phyloP scores from a whole-genome alignment of 92 coral and sea anemone species.

The Zoanthus sociatus region DNA sequence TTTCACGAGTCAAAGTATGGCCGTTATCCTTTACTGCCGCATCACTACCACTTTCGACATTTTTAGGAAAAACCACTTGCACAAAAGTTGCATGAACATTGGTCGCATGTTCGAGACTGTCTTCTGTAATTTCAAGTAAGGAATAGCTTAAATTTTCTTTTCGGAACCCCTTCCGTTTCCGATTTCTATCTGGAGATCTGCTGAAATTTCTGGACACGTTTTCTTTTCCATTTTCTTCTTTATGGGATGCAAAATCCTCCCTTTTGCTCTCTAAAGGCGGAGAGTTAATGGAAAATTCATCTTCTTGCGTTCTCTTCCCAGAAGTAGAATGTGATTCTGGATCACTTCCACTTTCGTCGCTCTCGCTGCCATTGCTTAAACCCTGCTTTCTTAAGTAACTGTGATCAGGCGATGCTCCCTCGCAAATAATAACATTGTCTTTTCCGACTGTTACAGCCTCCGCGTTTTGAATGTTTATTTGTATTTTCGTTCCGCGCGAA shows the following conservation, averaged over 20 bases:
- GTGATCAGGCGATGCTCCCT: background rate
- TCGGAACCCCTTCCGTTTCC: constrained; percentile 1
- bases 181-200: background rate
- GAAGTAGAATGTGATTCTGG: background rate
- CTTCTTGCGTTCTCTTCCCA: background rate
- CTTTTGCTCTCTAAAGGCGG: background rate
- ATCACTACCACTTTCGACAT: background rate
- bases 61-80: background rate
- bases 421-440: background rate
- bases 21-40: background rate
- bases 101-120: background rate
- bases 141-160: background rate
- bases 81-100: background rate
- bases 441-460: constrained; percentile 3
- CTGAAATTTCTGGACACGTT: background rate
- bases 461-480: background rate
- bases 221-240: background rate
- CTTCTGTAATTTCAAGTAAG: background rate
- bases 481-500: background rate
- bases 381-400: too few species aligned
- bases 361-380: background rate
- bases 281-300: background rate
- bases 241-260: background rate
- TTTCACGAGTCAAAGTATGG: background rate
- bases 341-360: background rate